Conservation (phyloP, 2,888 invertebrate genomes). For the Tromatobia lineatoria region DNA sequence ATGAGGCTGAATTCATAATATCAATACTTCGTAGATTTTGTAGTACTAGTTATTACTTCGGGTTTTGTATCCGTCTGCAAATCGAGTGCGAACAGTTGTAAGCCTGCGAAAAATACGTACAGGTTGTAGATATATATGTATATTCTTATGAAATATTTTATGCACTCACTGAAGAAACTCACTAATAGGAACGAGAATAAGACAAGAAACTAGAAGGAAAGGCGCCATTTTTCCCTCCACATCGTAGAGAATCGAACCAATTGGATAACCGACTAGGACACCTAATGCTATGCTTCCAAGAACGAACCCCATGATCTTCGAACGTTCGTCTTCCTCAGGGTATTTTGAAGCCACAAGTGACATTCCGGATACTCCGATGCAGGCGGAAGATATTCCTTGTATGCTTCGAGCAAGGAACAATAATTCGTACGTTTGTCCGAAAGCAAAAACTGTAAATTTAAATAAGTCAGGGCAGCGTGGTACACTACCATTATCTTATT, state of each 20-base stretch:
- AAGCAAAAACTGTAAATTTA: slow-evolving; percentile 90
- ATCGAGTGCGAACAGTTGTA: slow-evolving; percentile 80
- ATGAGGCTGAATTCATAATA: too few species aligned
- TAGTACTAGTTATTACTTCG: slow-evolving; percentile 51
- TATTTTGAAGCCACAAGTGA: slow-evolving; percentile 89
- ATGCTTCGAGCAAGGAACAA: slow-evolving; percentile 91
- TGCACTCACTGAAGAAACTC: slow-evolving; percentile 43
- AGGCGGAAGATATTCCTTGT: slow-evolving; percentile 93
- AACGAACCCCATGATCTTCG: slow-evolving; percentile 92
- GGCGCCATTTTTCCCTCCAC: slow-evolving; percentile 91
- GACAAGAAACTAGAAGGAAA: slow-evolving; percentile 89
- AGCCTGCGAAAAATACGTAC: slow-evolving; percentile 69
- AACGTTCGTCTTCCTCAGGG: slow-evolving; percentile 87
- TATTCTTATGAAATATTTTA: neutral
- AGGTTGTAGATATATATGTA: neutral
- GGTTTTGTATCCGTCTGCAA: slow-evolving; percentile 76
- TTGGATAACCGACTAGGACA: slow-evolving; percentile 93
- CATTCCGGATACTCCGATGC: slow-evolving; percentile 93
- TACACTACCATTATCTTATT: neutral
- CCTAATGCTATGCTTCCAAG: slow-evolving; percentile 93
- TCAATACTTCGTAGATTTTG: slow-evolving; percentile 33
- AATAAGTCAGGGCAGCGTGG: slow-evolving; percentile 11
- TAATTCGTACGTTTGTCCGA: slow-evolving; percentile 90
- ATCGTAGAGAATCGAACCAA: slow-evolving; percentile 92
- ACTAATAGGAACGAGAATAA: slow-evolving; percentile 86